Evolutionary conservation across 2,888 invertebrate species (phyloP), one percentile per base, ranked within the genome.

Genomic region (Rhyacophila evoluta): DNA sequence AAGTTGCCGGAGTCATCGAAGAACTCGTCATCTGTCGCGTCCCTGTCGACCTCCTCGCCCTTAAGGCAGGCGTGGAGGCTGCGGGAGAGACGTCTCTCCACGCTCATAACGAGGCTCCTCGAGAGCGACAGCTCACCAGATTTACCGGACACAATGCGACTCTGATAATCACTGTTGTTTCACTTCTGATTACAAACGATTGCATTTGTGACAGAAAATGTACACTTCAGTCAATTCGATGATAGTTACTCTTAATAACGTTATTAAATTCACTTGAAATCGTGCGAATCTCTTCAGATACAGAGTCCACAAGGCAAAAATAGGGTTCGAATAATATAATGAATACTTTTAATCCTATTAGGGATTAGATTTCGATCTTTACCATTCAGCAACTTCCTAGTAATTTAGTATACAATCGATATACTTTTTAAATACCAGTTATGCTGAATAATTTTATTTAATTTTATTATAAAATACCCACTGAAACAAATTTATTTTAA

Each of bases 1-100:
- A 89, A 88, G 81, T 88, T 87, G 70, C 88, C 84, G 83, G 84
- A 87, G 74, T 89, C 85, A 2, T 89, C 88, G 81, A 89, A 88
- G 85, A 55, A 88, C 78, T 89, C 89, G 80, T 89, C 90, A 6
- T 88, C 88, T 83, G 89, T 89, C 28, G 87, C 88, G 39, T 87
- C 89, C n/a, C 69, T 55, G 85, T 89, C 90, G 38, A 92, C 92
- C 84, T 89, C 89, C 86, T 89, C 89, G 38, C 93, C 93, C 83
- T 93, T 91, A 83, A 93, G 88, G 84, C 93, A 93, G 81, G 93
- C 92, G 87, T 93, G 93, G 86, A 93, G 93, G 85, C 93, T 92
- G 85, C 93, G 89, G 72, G 92, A 92, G 82, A 92, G 89, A 80
- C 93, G 89, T 82, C 92, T 87, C 85, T 90, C 90, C 85, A 89